Evolutionary conservation across 2,888 invertebrate genomes (phyloP).

Genomic region (Anthophora plumipes): DNA sequence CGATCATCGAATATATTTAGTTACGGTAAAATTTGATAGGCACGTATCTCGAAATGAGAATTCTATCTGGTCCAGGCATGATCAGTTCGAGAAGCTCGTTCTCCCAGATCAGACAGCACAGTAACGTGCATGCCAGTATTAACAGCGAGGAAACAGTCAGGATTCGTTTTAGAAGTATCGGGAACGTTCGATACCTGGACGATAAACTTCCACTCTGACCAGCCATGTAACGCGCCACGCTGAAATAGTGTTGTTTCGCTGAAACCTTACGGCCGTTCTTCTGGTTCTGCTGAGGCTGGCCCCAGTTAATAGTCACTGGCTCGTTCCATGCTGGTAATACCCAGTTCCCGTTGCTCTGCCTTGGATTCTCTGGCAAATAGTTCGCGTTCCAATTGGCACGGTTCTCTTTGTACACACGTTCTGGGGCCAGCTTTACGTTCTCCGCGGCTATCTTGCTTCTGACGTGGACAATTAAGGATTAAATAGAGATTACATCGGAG

Average conservation of each 20-base stretch:
- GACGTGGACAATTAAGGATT: conserved; percentile 55
- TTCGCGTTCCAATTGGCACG: conserved; percentile 85
- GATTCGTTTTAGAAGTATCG: conserved; percentile 50
- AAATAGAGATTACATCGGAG: neutral
- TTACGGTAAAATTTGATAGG: neutral
- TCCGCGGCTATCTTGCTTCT: conserved; percentile 81
- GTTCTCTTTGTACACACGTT: conserved; percentile 84
- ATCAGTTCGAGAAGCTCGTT: neutral
- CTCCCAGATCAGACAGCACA: conserved; percentile 23
- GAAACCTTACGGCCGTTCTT: conserved; percentile 82
- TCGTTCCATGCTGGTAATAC: conserved; percentile 80
- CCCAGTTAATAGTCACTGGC: conserved; percentile 75
- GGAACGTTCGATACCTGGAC: conserved; percentile 77
- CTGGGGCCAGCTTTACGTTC: conserved; percentile 77
- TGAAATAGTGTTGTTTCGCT: conserved; percentile 91
- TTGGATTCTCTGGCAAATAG: conserved; percentile 79
- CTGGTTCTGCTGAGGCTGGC: conserved; percentile 76
- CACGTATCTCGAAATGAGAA: neutral
- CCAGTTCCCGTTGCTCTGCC: conserved; percentile 80
- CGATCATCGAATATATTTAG: neutral
- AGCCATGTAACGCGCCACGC: conserved; percentile 92
- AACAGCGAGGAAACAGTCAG: conserved; percentile 19
- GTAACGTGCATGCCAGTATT: conserved; percentile 27
- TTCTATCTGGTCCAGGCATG: neutral
- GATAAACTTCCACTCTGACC: conserved; percentile 86